Percentiles rank a stretch among this genome's conserved stretches.
Evolutionary conservation across 2,113 vertebrate species (phyloP).

Genomic region (Tautogolabrus adspersus): DNA sequence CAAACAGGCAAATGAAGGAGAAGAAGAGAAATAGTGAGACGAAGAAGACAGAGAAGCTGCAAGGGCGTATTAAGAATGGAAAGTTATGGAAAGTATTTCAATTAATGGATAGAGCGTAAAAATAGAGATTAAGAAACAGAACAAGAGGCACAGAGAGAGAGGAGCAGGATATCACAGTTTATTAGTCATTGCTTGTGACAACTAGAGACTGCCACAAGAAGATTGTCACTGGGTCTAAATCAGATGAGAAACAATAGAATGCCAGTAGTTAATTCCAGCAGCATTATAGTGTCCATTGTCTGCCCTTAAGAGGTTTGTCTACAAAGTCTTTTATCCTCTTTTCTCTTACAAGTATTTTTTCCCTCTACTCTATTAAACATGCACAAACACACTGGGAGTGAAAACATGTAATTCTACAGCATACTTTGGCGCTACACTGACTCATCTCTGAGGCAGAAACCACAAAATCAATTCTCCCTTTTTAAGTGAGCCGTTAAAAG

Average conservation of each 20-base stretch:
- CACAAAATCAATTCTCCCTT: slow-evolving; percentile 76
- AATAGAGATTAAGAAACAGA: slow-evolving; percentile 48
- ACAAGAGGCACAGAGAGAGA: slow-evolving; percentile 14
- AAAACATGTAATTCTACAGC: slow-evolving; percentile 46
- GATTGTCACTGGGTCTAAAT: slow-evolving; percentile 78
- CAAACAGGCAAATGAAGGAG: slow-evolving; percentile 45
- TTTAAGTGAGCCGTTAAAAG: slow-evolving; percentile 76
- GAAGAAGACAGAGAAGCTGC: slow-evolving; percentile 2
- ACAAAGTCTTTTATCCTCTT: slow-evolving; percentile 54
- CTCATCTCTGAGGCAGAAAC: slow-evolving; percentile 64
- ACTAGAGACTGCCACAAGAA: slow-evolving; percentile 70
- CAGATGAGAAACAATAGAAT: slow-evolving; percentile 77
- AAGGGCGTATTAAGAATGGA: slow-evolving; percentile 54
- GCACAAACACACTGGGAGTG: neutral
- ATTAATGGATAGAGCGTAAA: slow-evolving; percentile 77
- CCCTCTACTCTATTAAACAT: neutral
- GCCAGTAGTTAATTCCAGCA: slow-evolving; percentile 71
- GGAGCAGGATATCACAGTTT: slow-evolving; percentile 72
- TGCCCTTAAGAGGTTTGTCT: slow-evolving; percentile 67
- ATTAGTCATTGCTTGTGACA: slow-evolving; percentile 76
- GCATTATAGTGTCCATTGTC: slow-evolving; percentile 69
- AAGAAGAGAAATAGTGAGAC: slow-evolving; percentile 2
- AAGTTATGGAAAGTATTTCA: slow-evolving; percentile 69
- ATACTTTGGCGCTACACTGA: slow-evolving; percentile 30
- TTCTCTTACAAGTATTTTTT: slow-evolving; percentile 9